Evolutionary conservation across 2,113 vertebrate species (phyloP).

Genomic region (Lophochroa leadbeateri): DNA sequence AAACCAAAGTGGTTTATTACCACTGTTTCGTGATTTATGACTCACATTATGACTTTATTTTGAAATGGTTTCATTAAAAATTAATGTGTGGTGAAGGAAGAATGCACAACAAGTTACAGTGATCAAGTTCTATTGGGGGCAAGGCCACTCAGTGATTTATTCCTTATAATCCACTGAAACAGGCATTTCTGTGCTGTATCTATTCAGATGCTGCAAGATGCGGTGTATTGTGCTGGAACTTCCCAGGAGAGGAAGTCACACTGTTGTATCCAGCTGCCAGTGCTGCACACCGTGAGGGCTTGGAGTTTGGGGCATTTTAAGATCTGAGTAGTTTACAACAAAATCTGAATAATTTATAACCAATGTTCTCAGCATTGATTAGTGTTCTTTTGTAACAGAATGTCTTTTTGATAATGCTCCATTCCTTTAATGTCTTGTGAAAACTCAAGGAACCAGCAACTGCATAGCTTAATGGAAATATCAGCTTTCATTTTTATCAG

Average conservation of each 20-base stretch:
- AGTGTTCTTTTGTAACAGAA: slow-evolving; percentile 67
- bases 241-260: slow-evolving; percentile 30
- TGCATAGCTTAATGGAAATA: slow-evolving; percentile 55
- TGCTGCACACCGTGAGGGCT: background rate
- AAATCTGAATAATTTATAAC: slow-evolving; percentile 76
- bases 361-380: slow-evolving; percentile 73
- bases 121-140: slow-evolving; percentile 32
- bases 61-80: slow-evolving; percentile 81
- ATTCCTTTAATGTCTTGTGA: slow-evolving; percentile 64
- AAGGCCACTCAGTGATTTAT: slow-evolving; percentile 39
- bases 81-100: slow-evolving; percentile 75
- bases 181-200: background rate
- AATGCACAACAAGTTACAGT: slow-evolving; percentile 57
- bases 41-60: slow-evolving; percentile 78
- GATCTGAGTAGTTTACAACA: slow-evolving; percentile 67
- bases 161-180: background rate
- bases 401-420: slow-evolving; percentile 60
- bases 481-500: slow-evolving; percentile 55
- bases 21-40: slow-evolving; percentile 78
- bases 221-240: background rate
- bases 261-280: background rate
- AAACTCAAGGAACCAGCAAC: slow-evolving; percentile 61
- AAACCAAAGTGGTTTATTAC: slow-evolving; percentile 74
- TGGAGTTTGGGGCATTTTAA: slow-evolving; percentile 54
- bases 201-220: background rate